Conservation (phyloP, 2,797 vertebrate species). For the Micropoecilia bifurca region DNA sequence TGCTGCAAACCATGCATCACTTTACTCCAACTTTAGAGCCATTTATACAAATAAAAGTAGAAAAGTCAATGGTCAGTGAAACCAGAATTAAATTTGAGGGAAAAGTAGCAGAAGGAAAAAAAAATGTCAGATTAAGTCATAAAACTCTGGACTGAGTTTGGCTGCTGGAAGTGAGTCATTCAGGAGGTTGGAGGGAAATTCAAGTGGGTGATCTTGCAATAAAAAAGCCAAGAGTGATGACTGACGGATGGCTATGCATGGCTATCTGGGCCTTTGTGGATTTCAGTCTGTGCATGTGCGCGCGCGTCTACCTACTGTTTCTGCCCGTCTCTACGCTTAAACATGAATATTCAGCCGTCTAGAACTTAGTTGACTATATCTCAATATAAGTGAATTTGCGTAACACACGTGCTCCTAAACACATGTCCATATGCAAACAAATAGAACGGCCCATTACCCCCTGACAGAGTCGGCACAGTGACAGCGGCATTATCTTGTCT, state of each 20-base stretch:
- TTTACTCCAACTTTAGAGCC: background rate
- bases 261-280: conserved; percentile 21
- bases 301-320: conserved; percentile 28
- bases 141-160: conserved; percentile 33
- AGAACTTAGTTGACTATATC: conserved; percentile 40
- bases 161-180: conserved; percentile 58
- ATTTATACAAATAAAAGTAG: background rate
- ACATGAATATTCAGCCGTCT: conserved; percentile 41
- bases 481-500: conserved; percentile 74
- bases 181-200: conserved; percentile 21
- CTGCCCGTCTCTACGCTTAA: conserved; percentile 19
- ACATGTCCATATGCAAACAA: conserved; percentile 49
- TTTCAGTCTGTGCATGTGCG: background rate
- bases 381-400: conserved; percentile 32
- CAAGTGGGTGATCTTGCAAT: conserved; percentile 45
- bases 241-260: conserved; percentile 41
- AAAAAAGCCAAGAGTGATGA: conserved; percentile 41
- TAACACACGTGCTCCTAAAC: conserved; percentile 27
- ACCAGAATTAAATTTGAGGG: conserved; percentile 12
- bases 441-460: conserved; percentile 46
- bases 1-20: background rate
- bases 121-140: conserved; percentile 59
- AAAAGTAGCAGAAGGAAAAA: conserved; percentile 10
- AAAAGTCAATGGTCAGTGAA: background rate
- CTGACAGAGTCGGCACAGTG: conserved; percentile 52